Evolutionary conservation across 1,140 invertebrate species (phyloP), one percentile per base, ranked within the genome.

Genomic region (Berghia stephanieae): DNA sequence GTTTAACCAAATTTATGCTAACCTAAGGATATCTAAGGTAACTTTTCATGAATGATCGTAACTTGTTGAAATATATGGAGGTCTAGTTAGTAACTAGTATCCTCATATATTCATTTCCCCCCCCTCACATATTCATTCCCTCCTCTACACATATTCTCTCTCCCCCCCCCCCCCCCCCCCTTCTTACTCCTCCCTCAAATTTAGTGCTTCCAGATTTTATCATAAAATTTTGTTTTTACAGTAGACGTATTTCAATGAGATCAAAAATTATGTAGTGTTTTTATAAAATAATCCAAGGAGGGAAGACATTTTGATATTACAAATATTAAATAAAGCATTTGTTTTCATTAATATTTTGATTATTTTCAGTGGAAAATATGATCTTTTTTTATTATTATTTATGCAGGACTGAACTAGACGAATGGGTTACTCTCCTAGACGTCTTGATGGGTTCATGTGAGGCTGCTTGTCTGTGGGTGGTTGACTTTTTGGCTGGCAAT

Each of bases 401-500:
- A 69, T 86, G 27, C 75, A 89, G 88, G 76, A 49, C 66, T 57
- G 85, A 89, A 16, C 81, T 91, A 38, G 83, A 88, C 79, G 86
- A 90, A 60, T 90, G 91, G 90, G 83, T 89, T n/a, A 83, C 86
- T 24, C 75, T 87, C 24, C 81, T 91, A 67, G 86, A 87, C 18
- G 83, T 77, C 34, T 75, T 91, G 69, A 71, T 90, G 27, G 72
- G 78, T 21, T 67, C 81, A 27, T 88, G 83, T 72, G 85, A 88
- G 76, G 88, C 87, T 77, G 87, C 87, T 2, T 87, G 89, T 79
- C 44, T 83, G 27, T 90, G 90, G 88, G 79, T 89, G 72, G 80
- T 91, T 24, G 85, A 89, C 46, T 90, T 87, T 79, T 83, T 91
- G 63, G 81, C 86, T 16, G 82, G 82, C 66, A 81, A 85, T 38